A percentile compares a stretch with the other conserved stretches of the same genome.
phyloP scores from a whole-genome alignment of 2,888 invertebrate species.

The Dryomyza anilis region DNA sequence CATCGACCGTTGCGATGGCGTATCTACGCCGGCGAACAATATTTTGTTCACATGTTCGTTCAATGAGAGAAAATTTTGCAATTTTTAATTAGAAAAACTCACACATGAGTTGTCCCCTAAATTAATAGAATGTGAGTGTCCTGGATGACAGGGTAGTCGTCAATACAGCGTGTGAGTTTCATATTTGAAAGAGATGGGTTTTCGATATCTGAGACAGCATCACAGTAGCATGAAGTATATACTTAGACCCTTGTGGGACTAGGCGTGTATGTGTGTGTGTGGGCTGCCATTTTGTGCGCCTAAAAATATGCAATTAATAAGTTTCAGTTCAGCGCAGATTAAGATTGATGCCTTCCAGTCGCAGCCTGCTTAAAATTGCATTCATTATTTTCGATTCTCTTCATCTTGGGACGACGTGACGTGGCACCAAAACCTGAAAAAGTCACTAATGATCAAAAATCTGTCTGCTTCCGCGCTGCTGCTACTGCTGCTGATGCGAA shows the following conservation, averaged over 20 bases:
- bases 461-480: constrained; percentile 13
- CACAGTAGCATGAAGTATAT: not conserved
- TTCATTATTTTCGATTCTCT: not conserved
- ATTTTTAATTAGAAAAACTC: constrained; percentile 57
- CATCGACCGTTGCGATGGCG: not conserved
- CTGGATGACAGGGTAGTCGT: too few relatives aligned
- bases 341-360: not conserved
- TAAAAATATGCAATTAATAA: too few relatives aligned
- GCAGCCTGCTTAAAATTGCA: not conserved
- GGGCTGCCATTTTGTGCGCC: too few relatives aligned
- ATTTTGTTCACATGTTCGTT: constrained; percentile 13
- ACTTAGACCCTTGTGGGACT: not conserved
- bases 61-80: constrained; percentile 41
- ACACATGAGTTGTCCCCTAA: constrained; percentile 53
- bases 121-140: constrained; percentile 44
- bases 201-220: too few relatives aligned
- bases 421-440: not conserved
- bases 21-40: not conserved
- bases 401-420: not conserved
- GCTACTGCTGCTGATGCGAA: constrained; percentile 26
- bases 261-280: not conserved
- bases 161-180: too few relatives aligned
- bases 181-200: too few relatives aligned
- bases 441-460: constrained; percentile 6
- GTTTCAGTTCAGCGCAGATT: too few relatives aligned